Evolutionary conservation across 2,888 invertebrate genomes (phyloP).

Genomic region (Choristoneura rosaceana): DNA sequence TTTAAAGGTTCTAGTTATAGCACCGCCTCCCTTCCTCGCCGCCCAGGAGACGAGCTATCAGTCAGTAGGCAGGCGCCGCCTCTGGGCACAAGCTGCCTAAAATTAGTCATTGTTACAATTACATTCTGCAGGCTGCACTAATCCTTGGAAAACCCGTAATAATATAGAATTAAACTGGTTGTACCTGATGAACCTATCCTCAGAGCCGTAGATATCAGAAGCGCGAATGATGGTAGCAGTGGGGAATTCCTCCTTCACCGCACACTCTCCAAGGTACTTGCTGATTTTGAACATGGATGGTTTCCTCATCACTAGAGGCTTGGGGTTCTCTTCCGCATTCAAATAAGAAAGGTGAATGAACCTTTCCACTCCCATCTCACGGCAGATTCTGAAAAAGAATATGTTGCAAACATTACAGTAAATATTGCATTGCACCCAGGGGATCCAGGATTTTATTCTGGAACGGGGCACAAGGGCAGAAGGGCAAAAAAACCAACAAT

Average conservation of each 20-base stretch:
- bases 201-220: slow-evolving; percentile 95
- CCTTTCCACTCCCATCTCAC: slow-evolving; percentile 94
- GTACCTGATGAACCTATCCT: slow-evolving; percentile 93
- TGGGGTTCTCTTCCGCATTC: slow-evolving; percentile 90
- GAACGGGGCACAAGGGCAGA: no score
- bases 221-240: slow-evolving; percentile 97
- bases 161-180: not conserved
- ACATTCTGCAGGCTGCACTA: no score
- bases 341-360: slow-evolving; percentile 97
- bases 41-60: no score
- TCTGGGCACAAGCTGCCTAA: no score
- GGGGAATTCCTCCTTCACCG: slow-evolving; percentile 97
- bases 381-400: slow-evolving; percentile 72
- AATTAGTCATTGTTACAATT: no score
- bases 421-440: not conserved
- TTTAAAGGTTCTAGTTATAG: no score
- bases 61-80: no score
- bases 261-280: slow-evolving; percentile 94
- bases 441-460: no score
- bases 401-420: not conserved
- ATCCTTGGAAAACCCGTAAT: no score
- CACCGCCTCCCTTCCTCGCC: no score
- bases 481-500: no score
- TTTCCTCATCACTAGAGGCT: slow-evolving; percentile 87
- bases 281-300: slow-evolving; percentile 92